A percentile compares a stretch with the other conserved stretches of the same genome.
These are phyloP conservation scores for Dryobota labecula DNA, from an alignment of 2,888 invertebrate species.

Conservation along the genomic window DNA sequence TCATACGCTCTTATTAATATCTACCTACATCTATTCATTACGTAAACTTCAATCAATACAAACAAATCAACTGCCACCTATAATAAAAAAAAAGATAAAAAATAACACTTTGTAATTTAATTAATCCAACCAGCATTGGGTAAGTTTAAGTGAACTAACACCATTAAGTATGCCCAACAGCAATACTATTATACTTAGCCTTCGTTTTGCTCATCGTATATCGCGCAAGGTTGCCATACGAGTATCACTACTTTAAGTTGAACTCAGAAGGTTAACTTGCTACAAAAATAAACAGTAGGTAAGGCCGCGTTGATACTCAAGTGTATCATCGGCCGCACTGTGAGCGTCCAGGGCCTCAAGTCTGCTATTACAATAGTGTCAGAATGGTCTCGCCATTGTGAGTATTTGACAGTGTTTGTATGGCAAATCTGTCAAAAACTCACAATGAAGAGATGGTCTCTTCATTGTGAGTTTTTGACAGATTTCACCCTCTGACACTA, in stretches of 20 bases:
- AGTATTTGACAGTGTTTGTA: no score
- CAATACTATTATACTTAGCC: conserved; percentile 32
- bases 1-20: conserved; percentile 5
- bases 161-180: conserved; percentile 40
- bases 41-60: conserved; percentile 27
- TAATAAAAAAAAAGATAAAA: conserved; percentile 7
- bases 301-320: neutral
- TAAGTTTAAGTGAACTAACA: conserved; percentile 51
- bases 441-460: no score
- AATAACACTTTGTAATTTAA: conserved; percentile 39
- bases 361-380: no score
- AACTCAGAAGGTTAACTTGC: conserved; percentile 35
- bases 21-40: neutral
- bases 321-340: neutral
- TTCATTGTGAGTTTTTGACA: no score
- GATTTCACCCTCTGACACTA: no score
- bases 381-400: no score
- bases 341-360: no score
- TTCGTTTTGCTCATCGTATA: conserved; percentile 52
- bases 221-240: conserved; percentile 45
- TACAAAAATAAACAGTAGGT: neutral
- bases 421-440: no score
- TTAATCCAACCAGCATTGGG: conserved; percentile 42
- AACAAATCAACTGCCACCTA: conserved; percentile 15
- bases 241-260: neutral